phyloP scores from a whole-genome alignment of 1,140 invertebrate species.

The Rhizoglyphus robini region DNA sequence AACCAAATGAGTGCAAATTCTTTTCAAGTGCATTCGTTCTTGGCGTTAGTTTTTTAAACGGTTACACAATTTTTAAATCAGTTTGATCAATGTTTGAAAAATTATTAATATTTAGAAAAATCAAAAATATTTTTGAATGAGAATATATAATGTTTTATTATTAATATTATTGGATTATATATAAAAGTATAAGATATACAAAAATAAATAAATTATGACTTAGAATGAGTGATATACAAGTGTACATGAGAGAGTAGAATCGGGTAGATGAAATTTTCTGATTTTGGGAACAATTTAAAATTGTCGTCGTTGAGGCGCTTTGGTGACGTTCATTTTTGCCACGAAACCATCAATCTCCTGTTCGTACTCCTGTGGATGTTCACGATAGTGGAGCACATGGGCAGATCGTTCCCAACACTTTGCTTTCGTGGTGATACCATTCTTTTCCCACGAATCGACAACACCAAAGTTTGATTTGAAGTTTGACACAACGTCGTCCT shows the following conservation, averaged over 20 bases:
- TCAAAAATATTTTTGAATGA: too few species aligned
- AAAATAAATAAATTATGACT: too few species aligned
- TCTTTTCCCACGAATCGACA: conserved; percentile 44
- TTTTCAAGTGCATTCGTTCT: too few species aligned
- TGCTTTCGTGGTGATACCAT: conserved; percentile 46
- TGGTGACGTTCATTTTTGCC: not conserved
- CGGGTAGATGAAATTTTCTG: not conserved
- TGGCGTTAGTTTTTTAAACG: too few species aligned
- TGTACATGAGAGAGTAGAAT: not conserved
- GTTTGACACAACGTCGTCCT: conserved; percentile 61
- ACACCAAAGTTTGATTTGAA: conserved; percentile 49
- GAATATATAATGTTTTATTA: too few species aligned
- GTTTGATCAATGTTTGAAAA: too few species aligned
- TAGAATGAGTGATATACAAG: not conserved
- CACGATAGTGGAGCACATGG: conserved; percentile 63
- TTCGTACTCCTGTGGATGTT: conserved; percentile 66
- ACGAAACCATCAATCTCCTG: conserved; percentile 53
- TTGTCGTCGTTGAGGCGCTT: not conserved
- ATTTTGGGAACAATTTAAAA: not conserved
- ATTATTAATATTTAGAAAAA: too few species aligned
- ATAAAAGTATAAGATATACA: too few species aligned
- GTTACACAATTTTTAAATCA: too few species aligned
- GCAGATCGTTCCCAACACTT: conserved; percentile 68
- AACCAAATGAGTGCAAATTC: too few species aligned
- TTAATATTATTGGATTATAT: too few species aligned